Conservation (phyloP, 1,140 invertebrate species). For the Steinernema khuongi region DNA sequence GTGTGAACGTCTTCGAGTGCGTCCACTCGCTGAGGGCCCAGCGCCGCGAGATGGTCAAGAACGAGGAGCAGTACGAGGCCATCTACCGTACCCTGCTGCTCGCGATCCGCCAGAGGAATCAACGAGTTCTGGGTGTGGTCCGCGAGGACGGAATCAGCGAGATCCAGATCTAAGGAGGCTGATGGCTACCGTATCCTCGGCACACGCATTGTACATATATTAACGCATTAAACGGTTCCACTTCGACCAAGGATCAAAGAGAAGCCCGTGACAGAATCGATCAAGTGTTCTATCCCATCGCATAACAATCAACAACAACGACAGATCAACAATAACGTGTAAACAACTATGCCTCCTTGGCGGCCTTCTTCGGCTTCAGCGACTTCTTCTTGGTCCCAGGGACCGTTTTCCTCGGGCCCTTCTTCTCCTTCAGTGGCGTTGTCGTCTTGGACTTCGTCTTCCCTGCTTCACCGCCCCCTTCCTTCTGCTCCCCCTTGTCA, state of each 20-base stretch:
- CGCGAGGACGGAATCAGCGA: background rate
- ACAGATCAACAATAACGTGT: background rate
- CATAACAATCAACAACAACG: background rate
- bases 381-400: too few species aligned
- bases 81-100: background rate
- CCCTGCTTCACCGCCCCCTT: background rate
- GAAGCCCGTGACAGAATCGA: too few species aligned
- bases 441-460: background rate
- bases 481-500: background rate
- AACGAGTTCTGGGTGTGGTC: background rate
- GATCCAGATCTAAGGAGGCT: background rate
- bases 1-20: background rate
- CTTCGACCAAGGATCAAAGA: too few species aligned
- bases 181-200: background rate
- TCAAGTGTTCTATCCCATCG: too few species aligned
- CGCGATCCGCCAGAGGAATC: background rate
- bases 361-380: background rate
- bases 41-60: conserved; percentile 5
- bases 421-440: background rate
- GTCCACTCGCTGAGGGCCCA: background rate
- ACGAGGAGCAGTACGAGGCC: background rate
- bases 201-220: too few species aligned
- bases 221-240: too few species aligned
- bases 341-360: background rate
- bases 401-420: background rate